Evolutionary conservation across 2,113 vertebrate genomes (phyloP).

Genomic region (Cochlearius cochlearius): DNA sequence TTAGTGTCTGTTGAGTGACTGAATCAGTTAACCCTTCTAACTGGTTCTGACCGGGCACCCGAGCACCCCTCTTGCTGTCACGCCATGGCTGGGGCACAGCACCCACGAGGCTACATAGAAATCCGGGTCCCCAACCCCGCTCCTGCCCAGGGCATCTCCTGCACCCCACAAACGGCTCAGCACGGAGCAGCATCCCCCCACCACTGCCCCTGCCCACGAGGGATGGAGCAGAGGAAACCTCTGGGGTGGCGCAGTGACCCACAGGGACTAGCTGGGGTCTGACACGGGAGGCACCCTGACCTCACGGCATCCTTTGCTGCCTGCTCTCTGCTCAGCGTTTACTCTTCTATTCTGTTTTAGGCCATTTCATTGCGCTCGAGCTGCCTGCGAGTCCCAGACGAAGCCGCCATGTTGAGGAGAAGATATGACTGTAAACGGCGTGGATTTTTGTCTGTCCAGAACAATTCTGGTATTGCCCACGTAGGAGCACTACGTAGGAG

Average conservation of each 20-base stretch:
- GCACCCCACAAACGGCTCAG: fast-evolving
- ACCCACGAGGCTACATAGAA: fast-evolving
- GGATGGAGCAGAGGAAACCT: neutral
- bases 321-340: neutral
- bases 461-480: neutral
- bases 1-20: neutral
- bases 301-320: fast-evolving
- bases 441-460: neutral
- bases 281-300: neutral
- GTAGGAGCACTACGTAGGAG: neutral
- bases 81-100: neutral
- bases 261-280: neutral
- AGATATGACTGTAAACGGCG: fast-evolving
- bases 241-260: neutral
- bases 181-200: neutral
- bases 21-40: neutral
- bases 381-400: fast-evolving
- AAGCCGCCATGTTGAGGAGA: neutral
- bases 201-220: fast-evolving
- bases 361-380: neutral
- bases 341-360: neutral
- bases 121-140: fast-evolving
- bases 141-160: neutral
- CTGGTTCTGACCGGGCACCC: neutral
- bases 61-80: neutral